These are phyloP conservation scores for Rutpela maculata DNA, from an alignment of 2,888 invertebrate species.

Conservation along the genomic window DNA sequence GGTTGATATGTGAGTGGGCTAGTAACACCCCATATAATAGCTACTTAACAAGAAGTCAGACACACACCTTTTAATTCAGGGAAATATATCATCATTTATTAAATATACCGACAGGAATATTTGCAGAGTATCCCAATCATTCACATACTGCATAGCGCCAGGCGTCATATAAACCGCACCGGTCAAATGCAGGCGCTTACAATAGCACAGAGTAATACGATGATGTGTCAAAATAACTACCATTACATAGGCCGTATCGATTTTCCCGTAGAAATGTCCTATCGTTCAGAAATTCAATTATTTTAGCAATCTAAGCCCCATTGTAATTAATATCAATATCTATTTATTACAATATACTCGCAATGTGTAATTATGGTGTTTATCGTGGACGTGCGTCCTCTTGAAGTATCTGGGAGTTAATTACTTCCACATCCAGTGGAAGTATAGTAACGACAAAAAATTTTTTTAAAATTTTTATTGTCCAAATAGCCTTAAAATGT, in stretches of 20 bases:
- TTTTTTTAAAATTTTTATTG: too few species aligned
- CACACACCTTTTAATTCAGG: too few species aligned
- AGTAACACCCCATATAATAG: neutral
- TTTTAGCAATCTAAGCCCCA: neutral
- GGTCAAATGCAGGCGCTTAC: neutral
- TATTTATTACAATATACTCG: neutral
- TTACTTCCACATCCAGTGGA: too few species aligned
- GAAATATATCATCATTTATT: neutral
- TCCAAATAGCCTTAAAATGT: too few species aligned
- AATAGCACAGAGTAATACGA: neutral
- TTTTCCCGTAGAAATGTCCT: neutral
- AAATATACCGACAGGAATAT: neutral
- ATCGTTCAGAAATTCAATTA: neutral
- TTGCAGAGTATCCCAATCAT: neutral
- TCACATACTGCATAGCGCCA: neutral
- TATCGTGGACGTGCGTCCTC: too few species aligned
- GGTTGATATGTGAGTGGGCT: too few species aligned
- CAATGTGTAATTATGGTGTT: too few species aligned
- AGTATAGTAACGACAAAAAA: too few species aligned
- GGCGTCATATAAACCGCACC: neutral
- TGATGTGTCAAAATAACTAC: conserved; percentile 7
- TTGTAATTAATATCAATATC: neutral
- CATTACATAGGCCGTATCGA: neutral
- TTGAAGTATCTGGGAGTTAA: too few species aligned
- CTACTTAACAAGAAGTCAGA: too few species aligned